phyloP scores from a whole-genome alignment of 2,113 vertebrate species.

The Poeciliopsis prolifica region DNA sequence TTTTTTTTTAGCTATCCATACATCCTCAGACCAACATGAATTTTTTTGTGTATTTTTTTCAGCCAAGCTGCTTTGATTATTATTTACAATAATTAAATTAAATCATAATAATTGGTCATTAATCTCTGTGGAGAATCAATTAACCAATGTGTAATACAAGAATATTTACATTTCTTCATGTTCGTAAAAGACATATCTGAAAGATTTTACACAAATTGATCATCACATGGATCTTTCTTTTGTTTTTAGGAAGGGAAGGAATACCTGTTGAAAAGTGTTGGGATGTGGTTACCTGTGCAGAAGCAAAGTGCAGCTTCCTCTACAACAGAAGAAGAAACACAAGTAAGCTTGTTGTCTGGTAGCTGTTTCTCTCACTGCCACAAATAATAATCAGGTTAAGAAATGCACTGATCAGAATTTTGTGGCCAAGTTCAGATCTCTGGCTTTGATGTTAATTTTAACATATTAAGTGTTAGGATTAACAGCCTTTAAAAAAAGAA shows the following conservation, averaged over 20 bases:
- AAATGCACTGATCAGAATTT: background rate
- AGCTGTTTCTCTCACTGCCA: conserved; percentile 25
- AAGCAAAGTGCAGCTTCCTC: conserved; percentile 59
- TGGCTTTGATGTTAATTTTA: background rate
- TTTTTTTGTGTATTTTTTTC: background rate
- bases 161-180: background rate
- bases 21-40: background rate
- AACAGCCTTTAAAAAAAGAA: no score
- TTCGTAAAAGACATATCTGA: background rate
- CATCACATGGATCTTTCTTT: no score
- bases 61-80: background rate
- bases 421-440: background rate
- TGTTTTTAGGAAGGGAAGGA: conserved; percentile 79
- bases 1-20: background rate
- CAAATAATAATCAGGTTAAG: conserved; percentile 9
- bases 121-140: background rate
- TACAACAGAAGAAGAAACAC: conserved; percentile 56
- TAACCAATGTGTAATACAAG: background rate
- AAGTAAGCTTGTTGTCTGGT: conserved; percentile 66
- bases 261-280: conserved; percentile 81
- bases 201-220: background rate
- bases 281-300: conserved; percentile 76
- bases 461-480: no score
- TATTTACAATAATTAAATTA: background rate
- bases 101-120: background rate